Evolutionary conservation across 2,888 invertebrate genomes (phyloP), one percentile per base, ranked within the genome.

Genomic region (Tupiocoris notatus): DNA sequence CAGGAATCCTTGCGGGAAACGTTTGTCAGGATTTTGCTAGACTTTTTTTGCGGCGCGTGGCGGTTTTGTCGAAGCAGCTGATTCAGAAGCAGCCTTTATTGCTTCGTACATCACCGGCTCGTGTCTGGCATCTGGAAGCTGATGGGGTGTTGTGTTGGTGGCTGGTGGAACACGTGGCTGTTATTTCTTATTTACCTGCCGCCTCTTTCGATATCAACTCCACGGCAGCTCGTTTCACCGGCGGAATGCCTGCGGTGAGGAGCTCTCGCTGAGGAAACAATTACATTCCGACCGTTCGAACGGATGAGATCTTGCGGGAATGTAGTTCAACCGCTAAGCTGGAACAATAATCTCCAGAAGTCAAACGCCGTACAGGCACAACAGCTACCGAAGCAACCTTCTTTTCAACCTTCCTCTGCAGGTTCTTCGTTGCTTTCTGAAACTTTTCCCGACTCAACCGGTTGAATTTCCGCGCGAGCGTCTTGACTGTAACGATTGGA

Each of bases 231-330:
- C 39, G 39, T 39, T 39, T 3, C 39, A 12, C 12, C 12, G 39
- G 39, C 39, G 12, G 39, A 39, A 39, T 39, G 3, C 39, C 39
- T 39, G 3, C 3, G 39, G 39, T 39, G 39, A 39, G 39, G 6
- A 39, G 39, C 39, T 39, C 12, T 39, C 70, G 70, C 70, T 70
- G 58, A 70, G 70, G 70, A 70, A 70, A 70, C 70, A 70, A 70
- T 70, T 70, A 70, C 70, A 70, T 70, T 70, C 70, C 70, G 24
- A 24, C 24, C 18, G 24, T 21, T 70, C 59, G 58, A 57, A 70
- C 58, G 70, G 23, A 70, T 70, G 39, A 39, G 39, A 3, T 39
- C 39, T 7, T 7, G 39, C 39, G 12, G 39, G 39, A 3, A 12
- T 39, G 6, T 39, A 39, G 6, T 12, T 39, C 39, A 7, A 12